Conservation (phyloP, 2,888 invertebrate genomes). For the Lasioglossum malachurum region DNA sequence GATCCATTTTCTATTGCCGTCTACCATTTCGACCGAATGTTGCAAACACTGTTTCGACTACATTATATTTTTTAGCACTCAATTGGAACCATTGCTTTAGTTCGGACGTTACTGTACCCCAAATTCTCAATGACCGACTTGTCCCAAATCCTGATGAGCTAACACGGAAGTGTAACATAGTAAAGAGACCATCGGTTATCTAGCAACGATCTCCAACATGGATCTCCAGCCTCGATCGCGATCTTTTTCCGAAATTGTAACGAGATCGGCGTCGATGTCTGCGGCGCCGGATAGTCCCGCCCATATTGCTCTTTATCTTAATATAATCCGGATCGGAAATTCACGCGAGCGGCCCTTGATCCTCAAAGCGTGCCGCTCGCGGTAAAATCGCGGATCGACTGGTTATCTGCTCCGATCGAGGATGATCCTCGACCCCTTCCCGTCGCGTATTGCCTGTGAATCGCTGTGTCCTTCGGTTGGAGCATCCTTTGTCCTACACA, state of each 20-base stretch:
- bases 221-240: constrained; percentile 23
- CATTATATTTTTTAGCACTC: neutral
- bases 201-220: constrained; percentile 30
- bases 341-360: constrained; percentile 66
- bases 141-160: too few species aligned
- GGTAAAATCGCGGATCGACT: constrained; percentile 76
- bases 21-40: neutral
- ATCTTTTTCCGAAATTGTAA: constrained; percentile 79
- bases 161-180: neutral
- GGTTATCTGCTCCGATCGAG: constrained; percentile 78
- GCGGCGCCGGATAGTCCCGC: constrained; percentile 62
- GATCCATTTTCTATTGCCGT: neutral
- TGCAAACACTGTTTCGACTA: neutral
- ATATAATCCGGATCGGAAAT: constrained; percentile 83
- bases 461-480: constrained; percentile 74
- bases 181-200: constrained; percentile 25
- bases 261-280: constrained; percentile 68
- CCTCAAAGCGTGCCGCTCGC: constrained; percentile 80
- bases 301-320: constrained; percentile 79
- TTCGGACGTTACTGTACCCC: too few species aligned
- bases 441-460: constrained; percentile 80
- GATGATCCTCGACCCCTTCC: constrained; percentile 75
- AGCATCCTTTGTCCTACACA: constrained; percentile 63
- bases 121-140: neutral
- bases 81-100: neutral